Base-by-base conservation (phyloP, 2,888 invertebrate genomes). In the Pyrochroa serraticornis region DNA sequence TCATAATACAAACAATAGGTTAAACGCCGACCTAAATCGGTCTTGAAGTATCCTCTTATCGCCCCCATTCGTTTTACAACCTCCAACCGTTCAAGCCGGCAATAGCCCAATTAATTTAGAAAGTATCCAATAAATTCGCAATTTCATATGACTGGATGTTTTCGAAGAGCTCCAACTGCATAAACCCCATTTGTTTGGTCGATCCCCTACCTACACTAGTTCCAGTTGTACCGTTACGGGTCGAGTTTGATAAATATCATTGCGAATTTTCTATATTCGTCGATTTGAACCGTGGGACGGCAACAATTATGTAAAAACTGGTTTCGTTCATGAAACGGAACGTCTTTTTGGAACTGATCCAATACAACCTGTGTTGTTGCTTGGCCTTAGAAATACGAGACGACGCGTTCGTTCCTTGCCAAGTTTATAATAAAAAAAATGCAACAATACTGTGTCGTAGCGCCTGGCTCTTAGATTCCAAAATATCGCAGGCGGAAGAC, bases 301-400 rank as follows among this genome's bases (percentile, higher is more conserved):
- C 35, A 12, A 43, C 42, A 56, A 45, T 49, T 56, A 56, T 45
- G 50, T 44, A 45, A 57, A n/a, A 57, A 58, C 52, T 58, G 58
- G 58, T 58, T 53, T 58, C 52, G 44, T 46, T 58, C 42, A 58
- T 58, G 58, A 47, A 57, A 46, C 14, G 32, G 35, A 44, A 36
- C 32, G 30, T 47, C 46, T 51, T 58, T 58, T 58, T 58, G 58
- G 58, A 58, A 32, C 36, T 14, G 31, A n/a, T 41, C 58, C 58
- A 58, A 58, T 51, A 53, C 58, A 58, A 58, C 58, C 58, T 58
- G 58, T 57, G 41, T 13, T 41, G 41, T 41, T 22, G 48, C 14
- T 12, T 55, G 38, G 39, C 14, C 41, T 54, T 38, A 54, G 55
- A 56, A 56, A 56, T 35, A 32, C 55, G 55, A 56, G 48, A 43